A percentile compares a stretch with the other conserved stretches of the same genome.
Conservation (phyloP, 1,140 invertebrate genomes). For the Andricus grossulariae region DNA sequence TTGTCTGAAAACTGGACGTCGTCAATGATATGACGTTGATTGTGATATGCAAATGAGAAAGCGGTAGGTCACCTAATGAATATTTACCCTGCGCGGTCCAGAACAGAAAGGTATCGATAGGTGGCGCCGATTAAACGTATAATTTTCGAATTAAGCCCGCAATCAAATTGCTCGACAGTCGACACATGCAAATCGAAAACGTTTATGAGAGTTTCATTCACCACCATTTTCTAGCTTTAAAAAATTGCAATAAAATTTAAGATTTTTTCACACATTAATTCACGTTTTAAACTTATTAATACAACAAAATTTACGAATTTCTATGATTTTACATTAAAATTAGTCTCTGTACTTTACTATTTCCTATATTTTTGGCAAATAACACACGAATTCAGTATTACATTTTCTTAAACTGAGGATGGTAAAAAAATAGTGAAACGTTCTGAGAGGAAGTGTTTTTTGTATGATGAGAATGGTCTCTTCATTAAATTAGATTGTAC, state of each 20-base stretch:
- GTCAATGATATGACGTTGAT: conserved; percentile 66
- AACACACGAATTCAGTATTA: too few relatives aligned
- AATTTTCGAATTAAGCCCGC: conserved; percentile 72
- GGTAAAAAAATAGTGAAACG: too few relatives aligned
- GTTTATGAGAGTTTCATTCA: conserved; percentile 36
- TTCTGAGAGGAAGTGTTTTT: too few relatives aligned
- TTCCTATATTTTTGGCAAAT: too few relatives aligned
- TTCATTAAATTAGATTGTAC: too few relatives aligned
- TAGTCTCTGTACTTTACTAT: too few relatives aligned
- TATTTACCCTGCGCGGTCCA: conserved; percentile 64
- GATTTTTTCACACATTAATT: neutral
- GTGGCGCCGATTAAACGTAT: conserved; percentile 71
- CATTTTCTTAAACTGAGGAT: too few relatives aligned
- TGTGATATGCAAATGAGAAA: conserved; percentile 69
- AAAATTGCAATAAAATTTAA: too few relatives aligned
- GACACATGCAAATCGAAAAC: conserved; percentile 60
- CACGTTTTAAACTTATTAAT: neutral
- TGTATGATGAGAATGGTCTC: too few relatives aligned
- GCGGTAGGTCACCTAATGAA: conserved; percentile 66
- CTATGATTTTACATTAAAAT: conserved; percentile 29
- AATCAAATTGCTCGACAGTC: conserved; percentile 70
- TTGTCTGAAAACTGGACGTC: conserved; percentile 50
- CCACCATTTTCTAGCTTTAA: conserved; percentile 5
- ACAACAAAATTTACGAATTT: conserved; percentile 25
- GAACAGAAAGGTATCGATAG: conserved; percentile 60